A percentile compares a stretch with the other conserved stretches of the same genome.
phyloP scores from a whole-genome alignment of 1,140 invertebrate species.

The Macrobrachium rosenbergii region DNA sequence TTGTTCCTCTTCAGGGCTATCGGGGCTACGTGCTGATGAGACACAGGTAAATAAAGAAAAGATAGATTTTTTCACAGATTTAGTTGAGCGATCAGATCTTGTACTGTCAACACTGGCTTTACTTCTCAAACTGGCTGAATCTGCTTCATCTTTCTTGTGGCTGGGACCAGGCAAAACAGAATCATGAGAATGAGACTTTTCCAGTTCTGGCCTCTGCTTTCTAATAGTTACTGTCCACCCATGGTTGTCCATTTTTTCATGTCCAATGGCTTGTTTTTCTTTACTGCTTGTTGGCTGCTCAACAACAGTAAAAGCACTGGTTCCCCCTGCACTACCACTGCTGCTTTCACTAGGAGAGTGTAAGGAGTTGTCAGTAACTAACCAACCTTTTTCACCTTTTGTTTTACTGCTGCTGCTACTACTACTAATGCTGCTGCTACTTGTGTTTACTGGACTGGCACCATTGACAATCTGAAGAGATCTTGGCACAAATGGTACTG shows the following conservation, averaged over 20 bases:
- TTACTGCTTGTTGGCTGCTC: conserved; percentile 45
- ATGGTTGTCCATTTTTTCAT: conserved; percentile 35
- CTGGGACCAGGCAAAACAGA: conserved; percentile 30
- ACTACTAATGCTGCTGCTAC: background rate
- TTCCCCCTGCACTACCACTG: conserved; percentile 29
- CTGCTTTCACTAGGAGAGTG: conserved; percentile 51
- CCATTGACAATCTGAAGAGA: conserved; percentile 37
- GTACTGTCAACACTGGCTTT: conserved; percentile 52
- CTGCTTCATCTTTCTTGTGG: conserved; percentile 33
- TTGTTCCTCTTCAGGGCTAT: conserved; percentile 40
- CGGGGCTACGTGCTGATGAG: conserved; percentile 42
- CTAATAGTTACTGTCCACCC: conserved; percentile 49
- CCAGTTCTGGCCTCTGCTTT: conserved; percentile 38
- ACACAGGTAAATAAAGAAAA: conserved; percentile 58
- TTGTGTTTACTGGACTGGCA: conserved; percentile 6
- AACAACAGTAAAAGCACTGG: conserved; percentile 35
- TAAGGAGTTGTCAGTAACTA: conserved; percentile 33
- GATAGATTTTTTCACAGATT: conserved; percentile 53
- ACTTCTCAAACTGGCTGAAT: conserved; percentile 45
- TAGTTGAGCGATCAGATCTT: conserved; percentile 47
- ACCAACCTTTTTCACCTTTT: conserved; percentile 39
- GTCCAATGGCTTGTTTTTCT: conserved; percentile 3
- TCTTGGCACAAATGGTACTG: conserved; percentile 26
- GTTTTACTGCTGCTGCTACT: background rate
- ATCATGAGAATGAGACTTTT: conserved; percentile 44